phyloP scores from a whole-genome alignment of 30 jellyfish, hydroid and myxozoan genomes.

The Chironex yamaguchii region DNA sequence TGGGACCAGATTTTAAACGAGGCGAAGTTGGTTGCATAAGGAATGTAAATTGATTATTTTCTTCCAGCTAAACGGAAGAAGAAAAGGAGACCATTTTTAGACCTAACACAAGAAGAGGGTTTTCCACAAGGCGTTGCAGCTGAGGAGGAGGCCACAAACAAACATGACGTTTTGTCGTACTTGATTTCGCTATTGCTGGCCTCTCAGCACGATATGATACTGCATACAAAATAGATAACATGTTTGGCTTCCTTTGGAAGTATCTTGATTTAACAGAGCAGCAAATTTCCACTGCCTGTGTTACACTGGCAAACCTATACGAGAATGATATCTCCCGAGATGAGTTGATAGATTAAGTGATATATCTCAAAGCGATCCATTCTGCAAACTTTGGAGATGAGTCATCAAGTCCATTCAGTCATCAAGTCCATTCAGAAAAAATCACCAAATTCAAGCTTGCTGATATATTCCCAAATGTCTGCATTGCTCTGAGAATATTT shows the following conservation, averaged over 20 bases:
- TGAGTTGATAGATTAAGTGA: constrained; percentile 17
- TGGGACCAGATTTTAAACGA: constrained; percentile 12
- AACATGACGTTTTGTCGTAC: not conserved
- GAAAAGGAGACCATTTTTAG: constrained; percentile 19
- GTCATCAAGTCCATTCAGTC: not conserved
- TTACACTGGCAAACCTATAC: constrained; percentile 26
- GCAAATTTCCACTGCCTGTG: constrained; percentile 17
- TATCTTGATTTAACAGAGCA: constrained; percentile 10
- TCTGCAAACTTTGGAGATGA: constrained; percentile 18
- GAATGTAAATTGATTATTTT: not conserved
- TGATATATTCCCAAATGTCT: not conserved
- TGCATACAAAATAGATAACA: not conserved
- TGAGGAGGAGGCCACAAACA: not conserved
- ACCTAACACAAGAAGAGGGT: constrained; percentile 25
- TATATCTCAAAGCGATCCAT: not conserved
- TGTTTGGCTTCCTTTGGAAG: constrained; percentile 32
- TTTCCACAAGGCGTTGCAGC: not conserved
- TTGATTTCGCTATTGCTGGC: constrained; percentile 6
- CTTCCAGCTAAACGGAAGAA: constrained; percentile 30
- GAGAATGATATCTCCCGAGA: constrained; percentile 30
- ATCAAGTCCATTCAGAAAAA: too few species aligned
- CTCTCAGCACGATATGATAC: constrained; percentile 39
- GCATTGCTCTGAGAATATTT: constrained; percentile 30
- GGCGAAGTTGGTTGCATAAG: constrained; percentile 63
- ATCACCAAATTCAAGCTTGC: too few species aligned